A percentile compares a stretch with the other conserved stretches of the same genome.
phyloP scores from a whole-genome alignment of 2,113 vertebrate species.

The Panurus biarmicus region DNA sequence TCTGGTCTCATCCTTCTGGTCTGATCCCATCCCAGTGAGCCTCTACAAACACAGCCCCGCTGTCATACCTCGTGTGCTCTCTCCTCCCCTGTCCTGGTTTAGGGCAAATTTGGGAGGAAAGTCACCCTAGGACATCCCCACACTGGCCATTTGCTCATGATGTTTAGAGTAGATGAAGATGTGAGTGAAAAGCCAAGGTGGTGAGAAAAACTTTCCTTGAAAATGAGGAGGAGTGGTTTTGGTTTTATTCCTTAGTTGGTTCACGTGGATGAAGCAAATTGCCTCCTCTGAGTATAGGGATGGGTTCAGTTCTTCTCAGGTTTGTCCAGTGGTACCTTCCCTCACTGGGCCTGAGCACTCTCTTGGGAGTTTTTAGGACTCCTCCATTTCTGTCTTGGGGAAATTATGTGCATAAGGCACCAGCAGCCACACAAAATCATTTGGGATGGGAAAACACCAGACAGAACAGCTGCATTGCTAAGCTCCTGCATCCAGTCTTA shows the following conservation, averaged over 20 bases:
- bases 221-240: background rate
- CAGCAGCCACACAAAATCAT: background rate
- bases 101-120: too few relatives aligned
- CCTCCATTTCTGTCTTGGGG: background rate
- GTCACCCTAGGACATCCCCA: too few relatives aligned
- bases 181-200: background rate
- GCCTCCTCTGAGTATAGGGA: background rate
- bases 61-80: background rate
- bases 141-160: background rate
- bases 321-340: background rate
- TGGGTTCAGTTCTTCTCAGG: background rate
- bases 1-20: background rate
- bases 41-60: background rate
- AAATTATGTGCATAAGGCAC: background rate
- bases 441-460: background rate
- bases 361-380: background rate
- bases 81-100: background rate
- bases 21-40: background rate
- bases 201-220: background rate
- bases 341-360: background rate
- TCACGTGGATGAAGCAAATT: background rate
- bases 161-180: background rate
- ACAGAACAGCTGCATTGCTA: background rate
- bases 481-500: background rate
- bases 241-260: background rate